Base-by-base conservation (phyloP, 2,888 invertebrate genomes). In the Drosophila setosimentum region DNA sequence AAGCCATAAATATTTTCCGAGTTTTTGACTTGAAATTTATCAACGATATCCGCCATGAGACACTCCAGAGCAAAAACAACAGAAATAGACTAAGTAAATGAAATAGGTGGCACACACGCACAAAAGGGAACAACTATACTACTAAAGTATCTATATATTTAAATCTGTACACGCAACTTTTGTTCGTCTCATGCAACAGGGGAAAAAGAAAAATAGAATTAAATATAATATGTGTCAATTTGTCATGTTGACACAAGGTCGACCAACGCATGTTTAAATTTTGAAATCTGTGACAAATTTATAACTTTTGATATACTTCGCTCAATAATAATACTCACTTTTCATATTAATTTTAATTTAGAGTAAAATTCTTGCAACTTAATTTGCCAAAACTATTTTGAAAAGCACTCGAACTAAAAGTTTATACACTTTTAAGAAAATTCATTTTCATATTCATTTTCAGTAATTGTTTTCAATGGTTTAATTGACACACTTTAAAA, bases 1-100 rank as follows among this genome's bases (percentile, higher is more conserved):
- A 88, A 88, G 90, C 84, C 87, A 87, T 87, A 87, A 87, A 87
- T 87, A 90, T 87, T 90, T 87, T 90, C 89, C 83, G 80, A 88
- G 82, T 83, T 90, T 86, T 83, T 83, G 87, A 90, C 87, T 90
- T 78, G 74, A 88, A 90, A 87, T 87, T 87, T 87, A 90, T 87
- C 87, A 87, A 88, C 90, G 90, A 87, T 87, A 87, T 90, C 88
- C 90, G 78, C 77, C 75, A 76, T 58, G 70, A 72, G 78, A 68
- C 68, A 73, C 68, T 27, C 6, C 5, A n/a, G 6, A 2, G 13
- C 40, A 30, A 29, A 40, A 21, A 30, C 27, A 57, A 7, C 24
- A 50, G 7, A 18, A 1, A 18, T 1, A 24, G 0, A 11, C 35
- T 3, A 11, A 54, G 27, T 16, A n/a, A n/a, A 27, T 48, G 61